Evolutionary conservation across 2,888 invertebrate species (phyloP), one percentile per base, ranked within the genome.

Genomic region (Ochlodes sylvanus): DNA sequence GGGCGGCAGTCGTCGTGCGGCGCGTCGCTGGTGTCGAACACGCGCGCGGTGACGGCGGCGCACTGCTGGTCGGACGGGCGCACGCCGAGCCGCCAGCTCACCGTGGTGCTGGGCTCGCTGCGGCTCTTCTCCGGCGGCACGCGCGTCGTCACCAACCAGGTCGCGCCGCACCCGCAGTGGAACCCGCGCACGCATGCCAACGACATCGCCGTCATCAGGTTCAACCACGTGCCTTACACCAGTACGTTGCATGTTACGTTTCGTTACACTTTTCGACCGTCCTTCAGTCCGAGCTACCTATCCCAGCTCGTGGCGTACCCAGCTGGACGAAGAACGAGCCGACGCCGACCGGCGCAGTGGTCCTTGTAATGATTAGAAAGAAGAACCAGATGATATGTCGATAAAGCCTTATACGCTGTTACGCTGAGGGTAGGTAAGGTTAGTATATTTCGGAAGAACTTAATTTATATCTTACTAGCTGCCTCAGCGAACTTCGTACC

Each of bases 31-130:
- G 17, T 84, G 47, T 61, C 75, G 52, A 77, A 79, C 75, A 76
- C 71, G 1, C 74, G 73, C 15, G 55, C 72, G 15, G 71, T 80
- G 56, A 80, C 79, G 15, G 81, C 81, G 1, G 82, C 79, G 21
- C 82, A 82, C 75, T 83, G 82, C 74, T 82, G 83, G 82, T 70
- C 62, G 15, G 73, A 76, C 66, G 69, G 71, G 1, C 57, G 69
- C 58, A 71, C 17, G 73, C 68, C 80, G 78, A 68, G 84, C 81
- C 62, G 73, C 12, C 72, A 73, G 63, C 75, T 82, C 71, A 63
- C 69, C 9, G 72, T 80, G 19, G 81, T 82, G 19, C 75, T 77
- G 34, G 80, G 77, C 61, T 79, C 82, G 50, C 47, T 67, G 4
- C 64, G 58, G 0, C 75, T 80, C 17, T 79, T 79, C 74, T 66